phyloP scores from a whole-genome alignment of 2,797 vertebrate genomes.

The Pitangus sulphuratus region DNA sequence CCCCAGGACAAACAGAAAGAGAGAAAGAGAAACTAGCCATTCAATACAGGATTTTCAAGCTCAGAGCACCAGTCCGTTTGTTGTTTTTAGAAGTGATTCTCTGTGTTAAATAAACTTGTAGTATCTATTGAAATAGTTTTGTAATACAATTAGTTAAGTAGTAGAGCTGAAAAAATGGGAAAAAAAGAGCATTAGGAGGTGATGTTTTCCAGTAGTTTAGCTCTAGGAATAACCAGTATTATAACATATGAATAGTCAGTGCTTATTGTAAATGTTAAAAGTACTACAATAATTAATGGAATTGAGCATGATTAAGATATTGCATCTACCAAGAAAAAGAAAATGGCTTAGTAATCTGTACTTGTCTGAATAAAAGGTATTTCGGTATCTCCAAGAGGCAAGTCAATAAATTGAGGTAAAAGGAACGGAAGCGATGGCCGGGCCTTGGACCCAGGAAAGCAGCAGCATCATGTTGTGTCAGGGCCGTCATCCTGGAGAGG shows the following conservation, averaged over 20 bases:
- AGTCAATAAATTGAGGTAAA: background rate
- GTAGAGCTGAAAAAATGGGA: background rate
- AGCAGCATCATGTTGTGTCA: fast-evolving
- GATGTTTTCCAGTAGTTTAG: background rate
- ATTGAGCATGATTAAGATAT: background rate
- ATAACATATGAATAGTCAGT: background rate
- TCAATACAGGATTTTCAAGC: background rate
- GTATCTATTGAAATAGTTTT: background rate
- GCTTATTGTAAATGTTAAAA: background rate
- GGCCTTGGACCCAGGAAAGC: background rate
- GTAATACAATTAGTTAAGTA: background rate
- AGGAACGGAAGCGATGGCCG: fast-evolving
- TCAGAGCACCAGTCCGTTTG: background rate
- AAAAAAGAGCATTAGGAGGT: background rate
- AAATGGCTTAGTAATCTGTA: background rate
- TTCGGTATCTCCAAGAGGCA: background rate
- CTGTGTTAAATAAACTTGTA: background rate
- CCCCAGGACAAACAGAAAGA: background rate
- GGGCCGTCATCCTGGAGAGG: background rate
- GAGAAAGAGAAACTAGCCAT: background rate
- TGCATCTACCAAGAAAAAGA: background rate
- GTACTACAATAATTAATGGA: background rate
- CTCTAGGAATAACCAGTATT: background rate
- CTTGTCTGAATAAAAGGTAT: background rate
- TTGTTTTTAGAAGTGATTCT: background rate